Evolutionary conservation across 2,888 invertebrate species (phyloP).

Genomic region (Hydriomena furcata): DNA sequence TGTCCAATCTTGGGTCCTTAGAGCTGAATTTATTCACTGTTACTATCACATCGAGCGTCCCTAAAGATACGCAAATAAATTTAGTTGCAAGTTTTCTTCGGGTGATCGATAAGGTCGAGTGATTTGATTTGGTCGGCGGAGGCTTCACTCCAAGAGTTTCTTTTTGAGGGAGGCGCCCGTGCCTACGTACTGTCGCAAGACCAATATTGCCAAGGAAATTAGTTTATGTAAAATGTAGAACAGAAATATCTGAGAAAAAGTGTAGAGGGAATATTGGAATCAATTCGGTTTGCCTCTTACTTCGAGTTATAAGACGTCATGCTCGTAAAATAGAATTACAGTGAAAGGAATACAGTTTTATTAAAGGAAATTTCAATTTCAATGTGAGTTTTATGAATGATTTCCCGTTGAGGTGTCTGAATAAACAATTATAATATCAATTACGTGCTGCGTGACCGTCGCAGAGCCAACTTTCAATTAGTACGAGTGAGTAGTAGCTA

Average conservation of each 20-base stretch:
- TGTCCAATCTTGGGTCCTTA: not conserved
- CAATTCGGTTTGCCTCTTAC: conserved; percentile 68
- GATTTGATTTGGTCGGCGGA: conserved; percentile 80
- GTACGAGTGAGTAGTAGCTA: too few relatives aligned
- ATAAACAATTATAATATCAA: conserved; percentile 64
- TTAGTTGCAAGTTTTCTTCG: conserved; percentile 72
- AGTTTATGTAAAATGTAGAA: conserved; percentile 83
- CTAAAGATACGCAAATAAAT: conserved; percentile 64
- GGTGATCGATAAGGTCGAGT: conserved; percentile 77
- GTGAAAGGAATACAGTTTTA: conserved; percentile 36
- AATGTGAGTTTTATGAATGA: conserved; percentile 16
- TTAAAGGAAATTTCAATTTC: conserved; percentile 22
- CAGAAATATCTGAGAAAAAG: conserved; percentile 75
- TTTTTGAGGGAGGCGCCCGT: conserved; percentile 73
- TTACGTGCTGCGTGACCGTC: conserved; percentile 55
- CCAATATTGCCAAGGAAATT: conserved; percentile 83
- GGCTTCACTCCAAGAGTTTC: conserved; percentile 69
- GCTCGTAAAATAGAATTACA: conserved; percentile 56
- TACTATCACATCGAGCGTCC: conserved; percentile 31
- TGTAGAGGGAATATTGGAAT: conserved; percentile 73
- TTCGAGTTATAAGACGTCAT: conserved; percentile 59
- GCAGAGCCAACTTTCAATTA: conserved; percentile 61
- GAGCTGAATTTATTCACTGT: conserved; percentile 21
- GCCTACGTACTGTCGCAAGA: conserved; percentile 79
- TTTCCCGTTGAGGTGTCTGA: conserved; percentile 40